phyloP scores from a whole-genome alignment of 2,888 invertebrate genomes.

The Drosophila stalkeri region DNA sequence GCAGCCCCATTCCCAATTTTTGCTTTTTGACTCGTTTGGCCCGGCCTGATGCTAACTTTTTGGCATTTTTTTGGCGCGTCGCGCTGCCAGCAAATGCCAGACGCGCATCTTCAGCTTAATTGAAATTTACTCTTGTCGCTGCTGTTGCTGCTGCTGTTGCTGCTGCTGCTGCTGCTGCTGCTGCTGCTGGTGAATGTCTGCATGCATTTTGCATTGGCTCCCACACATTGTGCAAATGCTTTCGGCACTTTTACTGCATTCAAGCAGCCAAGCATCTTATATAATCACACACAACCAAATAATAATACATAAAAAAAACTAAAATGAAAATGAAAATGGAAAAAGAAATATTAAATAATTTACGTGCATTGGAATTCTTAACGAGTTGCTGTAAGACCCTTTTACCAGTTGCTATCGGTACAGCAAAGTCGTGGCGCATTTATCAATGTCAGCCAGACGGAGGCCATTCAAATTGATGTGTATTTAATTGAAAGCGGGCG shows the following conservation, averaged over 20 bases:
- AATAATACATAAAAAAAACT: neutral
- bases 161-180: conserved; percentile 11
- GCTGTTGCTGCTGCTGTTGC: conserved; percentile 37
- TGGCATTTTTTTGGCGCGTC: conserved; percentile 63
- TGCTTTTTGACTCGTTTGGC: conserved; percentile 55
- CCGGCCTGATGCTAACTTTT: conserved; percentile 51
- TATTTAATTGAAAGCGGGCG: conserved; percentile 74
- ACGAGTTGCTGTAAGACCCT: conserved; percentile 28
- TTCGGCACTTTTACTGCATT: conserved; percentile 74
- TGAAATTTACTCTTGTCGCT: conserved; percentile 70
- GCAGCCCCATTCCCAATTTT: conserved; percentile 26
- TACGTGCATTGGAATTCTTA: conserved; percentile 65
- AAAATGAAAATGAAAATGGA: neutral
- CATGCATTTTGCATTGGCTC: conserved; percentile 76
- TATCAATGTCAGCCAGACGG: conserved; percentile 72
- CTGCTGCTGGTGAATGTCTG: conserved; percentile 69
- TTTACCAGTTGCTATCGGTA: conserved; percentile 38
- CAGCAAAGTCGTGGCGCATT: conserved; percentile 74
- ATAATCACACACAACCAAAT: conserved; percentile 60
- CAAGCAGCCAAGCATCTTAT: conserved; percentile 49
- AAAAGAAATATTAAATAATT: conserved; percentile 68
- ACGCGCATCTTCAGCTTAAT: conserved; percentile 79
- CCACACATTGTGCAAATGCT: conserved; percentile 81
- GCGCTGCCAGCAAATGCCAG: conserved; percentile 64
- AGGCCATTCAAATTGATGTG: conserved; percentile 70